phyloP scores from a whole-genome alignment of 2,797 vertebrate species.

The Chiloscyllium punctatum region DNA sequence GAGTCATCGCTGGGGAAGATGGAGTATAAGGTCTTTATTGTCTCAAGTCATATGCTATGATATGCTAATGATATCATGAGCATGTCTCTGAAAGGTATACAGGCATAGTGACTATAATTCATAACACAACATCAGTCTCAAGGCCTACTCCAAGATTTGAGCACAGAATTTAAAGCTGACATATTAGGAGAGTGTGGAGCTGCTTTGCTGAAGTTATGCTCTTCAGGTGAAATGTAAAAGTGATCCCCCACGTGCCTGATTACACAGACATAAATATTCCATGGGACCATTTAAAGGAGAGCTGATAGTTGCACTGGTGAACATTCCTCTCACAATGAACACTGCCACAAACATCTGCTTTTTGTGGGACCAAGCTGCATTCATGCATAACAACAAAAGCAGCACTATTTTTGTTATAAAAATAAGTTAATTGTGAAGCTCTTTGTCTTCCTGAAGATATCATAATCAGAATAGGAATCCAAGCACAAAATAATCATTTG shows the following conservation, averaged over 20 bases:
- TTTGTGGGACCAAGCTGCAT: background rate
- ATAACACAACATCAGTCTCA: background rate
- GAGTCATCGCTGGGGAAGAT: too few species aligned
- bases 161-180: too few species aligned
- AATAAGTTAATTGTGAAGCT: background rate
- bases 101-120: too few species aligned
- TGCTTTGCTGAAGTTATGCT: background rate
- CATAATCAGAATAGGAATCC: background rate
- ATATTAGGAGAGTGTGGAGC: background rate
- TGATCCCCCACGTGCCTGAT: background rate
- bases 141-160: background rate
- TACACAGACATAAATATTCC: background rate
- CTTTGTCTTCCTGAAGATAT: background rate
- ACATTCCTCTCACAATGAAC: background rate
- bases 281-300: background rate
- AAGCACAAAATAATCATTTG: background rate
- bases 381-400: background rate
- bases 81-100: too few species aligned
- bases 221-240: background rate
- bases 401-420: background rate
- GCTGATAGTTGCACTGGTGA: background rate
- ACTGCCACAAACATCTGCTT: background rate
- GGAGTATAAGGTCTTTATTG: too few species aligned
- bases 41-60: too few species aligned
- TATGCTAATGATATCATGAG: too few species aligned